Evolutionary conservation across 2,888 invertebrate genomes (phyloP).

Genomic region (Unio delphinus): DNA sequence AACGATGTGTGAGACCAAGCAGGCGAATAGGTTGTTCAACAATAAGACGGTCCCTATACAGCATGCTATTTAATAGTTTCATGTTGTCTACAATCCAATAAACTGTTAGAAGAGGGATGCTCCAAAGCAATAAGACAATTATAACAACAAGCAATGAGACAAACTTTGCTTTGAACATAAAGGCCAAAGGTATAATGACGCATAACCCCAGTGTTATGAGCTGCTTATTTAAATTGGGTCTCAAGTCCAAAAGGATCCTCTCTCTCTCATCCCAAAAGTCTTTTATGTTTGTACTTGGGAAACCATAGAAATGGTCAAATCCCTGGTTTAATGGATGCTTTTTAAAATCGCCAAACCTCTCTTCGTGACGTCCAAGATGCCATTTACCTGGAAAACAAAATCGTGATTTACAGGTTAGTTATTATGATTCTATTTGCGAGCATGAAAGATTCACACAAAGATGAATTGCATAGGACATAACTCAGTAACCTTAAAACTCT

Average conservation of each 20-base stretch:
- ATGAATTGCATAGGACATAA: no score
- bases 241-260: constrained; percentile 1
- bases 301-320: constrained; percentile 70
- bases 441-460: no score
- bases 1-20: constrained; percentile 60
- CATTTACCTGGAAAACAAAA: constrained; percentile 70
- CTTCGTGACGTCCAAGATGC: constrained; percentile 72
- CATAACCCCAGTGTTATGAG: no score
- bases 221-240: not conserved
- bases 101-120: no score
- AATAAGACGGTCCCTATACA: constrained; percentile 66
- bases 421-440: no score
- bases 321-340: constrained; percentile 68
- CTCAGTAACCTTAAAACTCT: no score
- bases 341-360: constrained; percentile 42
- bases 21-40: constrained; percentile 73
- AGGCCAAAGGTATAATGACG: no score
- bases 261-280: constrained; percentile 24
- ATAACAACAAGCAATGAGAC: no score
- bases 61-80: constrained; percentile 51
- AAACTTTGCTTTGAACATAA: no score
- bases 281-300: constrained; percentile 65
- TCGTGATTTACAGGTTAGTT: no score
- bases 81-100: constrained; percentile 6
- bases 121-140: no score